Conservation (phyloP, 2,113 vertebrate genomes). For the Naja naja region DNA sequence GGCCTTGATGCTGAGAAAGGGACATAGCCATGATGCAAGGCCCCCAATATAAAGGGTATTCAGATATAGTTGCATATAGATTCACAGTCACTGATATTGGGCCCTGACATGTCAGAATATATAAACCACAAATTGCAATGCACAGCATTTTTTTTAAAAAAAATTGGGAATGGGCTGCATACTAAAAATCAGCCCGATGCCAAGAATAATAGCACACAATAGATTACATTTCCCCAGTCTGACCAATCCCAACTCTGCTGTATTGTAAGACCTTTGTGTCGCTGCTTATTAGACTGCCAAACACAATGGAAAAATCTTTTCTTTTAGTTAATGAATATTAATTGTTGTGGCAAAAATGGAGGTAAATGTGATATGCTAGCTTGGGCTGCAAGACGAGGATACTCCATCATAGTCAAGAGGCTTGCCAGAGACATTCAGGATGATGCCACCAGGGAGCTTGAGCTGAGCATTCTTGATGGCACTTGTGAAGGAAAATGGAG, state of each 20-base stretch:
- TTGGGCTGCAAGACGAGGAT: neutral
- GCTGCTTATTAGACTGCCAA: neutral
- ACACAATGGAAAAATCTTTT: slow-evolving; percentile 8
- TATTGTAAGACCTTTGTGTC: neutral
- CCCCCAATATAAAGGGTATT: neutral
- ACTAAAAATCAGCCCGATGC: neutral
- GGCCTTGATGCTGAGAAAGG: neutral
- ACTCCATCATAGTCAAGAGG: neutral
- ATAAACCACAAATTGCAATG: neutral
- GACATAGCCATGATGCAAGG: neutral
- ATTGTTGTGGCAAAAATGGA: neutral
- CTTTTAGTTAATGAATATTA: slow-evolving; percentile 8
- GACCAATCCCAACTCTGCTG: neutral
- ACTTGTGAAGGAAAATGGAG: neutral
- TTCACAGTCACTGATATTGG: neutral
- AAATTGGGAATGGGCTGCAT: neutral
- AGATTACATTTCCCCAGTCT: neutral
- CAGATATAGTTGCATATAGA: neutral
- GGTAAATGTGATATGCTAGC: neutral
- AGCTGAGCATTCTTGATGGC: neutral
- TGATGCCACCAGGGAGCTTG: neutral
- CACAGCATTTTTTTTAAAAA: neutral
- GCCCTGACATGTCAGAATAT: neutral
- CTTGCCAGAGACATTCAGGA: slow-evolving; percentile 14
- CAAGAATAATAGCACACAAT: neutral